These are phyloP conservation scores for Rhipidura dahli DNA, from an alignment of 2,113 vertebrate species.

Conservation along the genomic window DNA sequence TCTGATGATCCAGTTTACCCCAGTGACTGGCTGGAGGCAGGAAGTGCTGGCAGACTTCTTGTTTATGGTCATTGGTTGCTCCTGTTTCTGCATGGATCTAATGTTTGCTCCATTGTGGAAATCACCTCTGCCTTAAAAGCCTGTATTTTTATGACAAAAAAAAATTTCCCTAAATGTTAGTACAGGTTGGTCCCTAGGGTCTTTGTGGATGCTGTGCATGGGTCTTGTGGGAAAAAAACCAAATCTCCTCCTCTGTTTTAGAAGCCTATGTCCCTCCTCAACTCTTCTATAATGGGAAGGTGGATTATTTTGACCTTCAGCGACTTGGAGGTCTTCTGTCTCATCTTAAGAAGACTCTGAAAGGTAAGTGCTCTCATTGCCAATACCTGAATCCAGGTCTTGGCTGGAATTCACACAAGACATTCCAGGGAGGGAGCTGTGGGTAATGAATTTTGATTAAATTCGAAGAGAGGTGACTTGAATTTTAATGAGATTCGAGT, in stretches of 20 bases:
- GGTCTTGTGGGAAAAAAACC: background rate
- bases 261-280: slow-evolving; percentile 94
- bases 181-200: background rate
- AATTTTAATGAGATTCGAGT: background rate
- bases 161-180: background rate
- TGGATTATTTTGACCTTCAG: slow-evolving; percentile 98
- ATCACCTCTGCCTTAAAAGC: background rate
- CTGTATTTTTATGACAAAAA: background rate
- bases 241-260: slow-evolving; percentile 49
- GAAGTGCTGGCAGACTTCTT: background rate
- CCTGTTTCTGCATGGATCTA: background rate
- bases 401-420: background rate
- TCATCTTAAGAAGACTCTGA: slow-evolving; percentile 95
- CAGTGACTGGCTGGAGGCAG: background rate
- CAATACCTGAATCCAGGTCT: background rate
- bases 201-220: background rate
- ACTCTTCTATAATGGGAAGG: slow-evolving; percentile 97
- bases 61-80: background rate
- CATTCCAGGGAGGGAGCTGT: background rate
- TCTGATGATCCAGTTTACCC: background rate
- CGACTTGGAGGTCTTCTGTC: slow-evolving; percentile 93
- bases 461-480: background rate
- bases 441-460: background rate
- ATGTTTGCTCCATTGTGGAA: background rate
- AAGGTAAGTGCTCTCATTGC: slow-evolving; percentile 73